These are phyloP conservation scores for Scaptomyza hsui DNA, from an alignment of 1,140 invertebrate genomes.

Conservation along the genomic window DNA sequence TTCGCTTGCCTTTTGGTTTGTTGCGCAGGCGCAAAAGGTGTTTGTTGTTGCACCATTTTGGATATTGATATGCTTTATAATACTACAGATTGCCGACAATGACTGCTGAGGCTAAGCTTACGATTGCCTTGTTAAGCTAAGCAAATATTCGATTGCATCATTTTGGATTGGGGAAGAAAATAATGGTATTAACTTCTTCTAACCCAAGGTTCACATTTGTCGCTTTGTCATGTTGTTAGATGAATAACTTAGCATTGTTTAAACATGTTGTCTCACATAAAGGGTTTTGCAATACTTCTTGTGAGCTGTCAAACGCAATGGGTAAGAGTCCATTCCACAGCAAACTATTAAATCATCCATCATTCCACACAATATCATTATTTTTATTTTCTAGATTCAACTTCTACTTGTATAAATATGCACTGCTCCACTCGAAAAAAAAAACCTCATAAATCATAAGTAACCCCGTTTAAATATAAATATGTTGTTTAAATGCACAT, in stretches of 20 bases:
- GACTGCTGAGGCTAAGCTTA: slow-evolving; percentile 14
- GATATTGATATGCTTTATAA: slow-evolving; percentile 71
- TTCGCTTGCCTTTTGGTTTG: neutral
- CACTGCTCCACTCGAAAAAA: too few species aligned
- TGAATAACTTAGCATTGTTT: too few species aligned
- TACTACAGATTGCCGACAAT: slow-evolving; percentile 53
- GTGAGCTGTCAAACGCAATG: too few species aligned
- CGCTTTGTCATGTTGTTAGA: too few species aligned
- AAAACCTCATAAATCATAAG: neutral
- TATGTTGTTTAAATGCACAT: neutral
- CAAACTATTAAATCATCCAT: too few species aligned
- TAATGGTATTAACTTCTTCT: neutral
- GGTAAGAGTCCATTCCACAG: too few species aligned
- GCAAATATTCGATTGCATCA: slow-evolving; percentile 27
- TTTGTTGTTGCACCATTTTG: slow-evolving; percentile 42
- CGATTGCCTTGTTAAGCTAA: slow-evolving; percentile 26
- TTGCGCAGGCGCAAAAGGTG: slow-evolving; percentile 68
- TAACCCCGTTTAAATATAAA: neutral
- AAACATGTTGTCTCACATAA: too few species aligned
- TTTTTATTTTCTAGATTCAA: too few species aligned
- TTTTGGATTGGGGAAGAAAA: slow-evolving; percentile 1
- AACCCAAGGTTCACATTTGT: too few species aligned
- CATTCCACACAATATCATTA: too few species aligned
- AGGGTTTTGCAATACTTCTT: too few species aligned
- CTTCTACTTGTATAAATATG: too few species aligned